Evolutionary conservation across 2,888 invertebrate species (phyloP).

Genomic region (Allygus modestus): DNA sequence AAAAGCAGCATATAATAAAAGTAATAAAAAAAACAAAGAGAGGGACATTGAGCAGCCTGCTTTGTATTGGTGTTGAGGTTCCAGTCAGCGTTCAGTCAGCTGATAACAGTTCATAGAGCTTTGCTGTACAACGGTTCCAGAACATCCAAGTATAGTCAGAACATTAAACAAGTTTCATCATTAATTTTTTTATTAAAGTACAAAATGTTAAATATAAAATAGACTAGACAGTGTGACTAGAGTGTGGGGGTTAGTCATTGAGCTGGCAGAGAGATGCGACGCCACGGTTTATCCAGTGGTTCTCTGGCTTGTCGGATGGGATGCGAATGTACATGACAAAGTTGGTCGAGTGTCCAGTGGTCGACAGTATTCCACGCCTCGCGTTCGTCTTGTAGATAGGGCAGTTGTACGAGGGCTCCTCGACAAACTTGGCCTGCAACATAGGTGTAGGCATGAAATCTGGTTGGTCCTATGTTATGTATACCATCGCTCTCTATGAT

Average conservation of each 20-base stretch:
- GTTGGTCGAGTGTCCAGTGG: constrained; percentile 96
- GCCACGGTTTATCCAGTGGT: constrained; percentile 94
- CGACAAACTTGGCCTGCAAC: constrained; percentile 75
- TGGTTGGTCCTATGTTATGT: no score
- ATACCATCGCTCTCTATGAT: no score
- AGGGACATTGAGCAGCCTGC: no score
- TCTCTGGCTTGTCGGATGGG: constrained; percentile 80
- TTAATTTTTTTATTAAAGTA: constrained; percentile 23
- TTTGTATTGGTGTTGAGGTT: no score
- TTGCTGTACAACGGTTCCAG: no score
- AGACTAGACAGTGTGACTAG: neutral
- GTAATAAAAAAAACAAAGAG: no score
- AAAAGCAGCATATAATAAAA: neutral
- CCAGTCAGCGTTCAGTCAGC: no score
- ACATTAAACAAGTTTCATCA: neutral
- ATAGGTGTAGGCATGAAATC: neutral
- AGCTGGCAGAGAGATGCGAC: constrained; percentile 93
- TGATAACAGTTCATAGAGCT: no score
- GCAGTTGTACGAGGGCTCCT: constrained; percentile 82
- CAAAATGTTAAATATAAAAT: neutral
- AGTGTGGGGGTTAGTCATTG: constrained; percentile 76
- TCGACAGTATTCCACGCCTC: constrained; percentile 91
- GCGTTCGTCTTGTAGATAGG: constrained; percentile 96
- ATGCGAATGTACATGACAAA: constrained; percentile 92
- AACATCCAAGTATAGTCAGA: no score